Evolutionary conservation across 2,888 invertebrate species (phyloP), one percentile per base, ranked within the genome.

Genomic region (Trachelus iudaicus): DNA sequence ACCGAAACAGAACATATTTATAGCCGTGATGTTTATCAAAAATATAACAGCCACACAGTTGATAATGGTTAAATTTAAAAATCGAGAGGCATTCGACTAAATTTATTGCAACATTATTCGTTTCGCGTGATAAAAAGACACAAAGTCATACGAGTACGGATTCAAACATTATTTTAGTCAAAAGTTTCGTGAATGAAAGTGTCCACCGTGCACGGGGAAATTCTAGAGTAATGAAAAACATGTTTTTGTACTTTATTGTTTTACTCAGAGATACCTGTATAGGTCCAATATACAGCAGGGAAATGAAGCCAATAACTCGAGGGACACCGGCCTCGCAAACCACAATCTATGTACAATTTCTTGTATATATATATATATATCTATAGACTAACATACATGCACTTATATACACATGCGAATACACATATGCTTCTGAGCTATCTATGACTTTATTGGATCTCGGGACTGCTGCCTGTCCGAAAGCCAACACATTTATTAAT

Each of bases 251-350:
- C 56, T 56, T 56, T 56, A 56, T 23, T 23, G 23, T 56, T 56
- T 56, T 56, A 56, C 23, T 56, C 23, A 23, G 9, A 23, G 0
- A 23, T 23, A 23, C 23, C 23, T 56, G 2, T 23, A 56, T 56
- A 23, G 56, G 71, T 15, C 1, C 31, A 30, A 31, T 31, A 31
- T 30, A 71, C 71, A 34, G 13, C 34, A 31, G 11, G 71, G 33
- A 71, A 71, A 33, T 71, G 33, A 71, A 71, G 31, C 30, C 33
- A 71, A 71, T 71, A 71, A 71, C 71, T 71, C 34, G 71, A 56
- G 71, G 71, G 69, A 69, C 33, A 33, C 69, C 69, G 12, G 69
- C 15, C 69, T 13, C n/a, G 30, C 30, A 33, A 33, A 71, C 71
- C 33, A 33, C 71, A 71, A 71, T 71, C 33, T 71, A 34, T 34